These are phyloP conservation scores for Drosophila navojoa DNA, from an alignment of 1,140 invertebrate genomes.

Conservation along the genomic window DNA sequence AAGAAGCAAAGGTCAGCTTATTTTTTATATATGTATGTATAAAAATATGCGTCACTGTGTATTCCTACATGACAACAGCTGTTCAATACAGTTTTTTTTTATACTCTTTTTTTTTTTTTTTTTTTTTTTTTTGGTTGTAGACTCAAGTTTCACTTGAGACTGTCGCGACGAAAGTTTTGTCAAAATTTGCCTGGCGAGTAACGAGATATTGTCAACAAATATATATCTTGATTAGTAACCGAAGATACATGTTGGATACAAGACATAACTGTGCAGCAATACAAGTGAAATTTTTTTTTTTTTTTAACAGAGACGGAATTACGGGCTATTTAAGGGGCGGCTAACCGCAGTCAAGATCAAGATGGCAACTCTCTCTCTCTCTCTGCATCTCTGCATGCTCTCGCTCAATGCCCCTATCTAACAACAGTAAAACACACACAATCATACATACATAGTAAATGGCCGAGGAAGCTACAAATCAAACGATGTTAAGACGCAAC, in stretches of 20 bases:
- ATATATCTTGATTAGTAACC: not conserved
- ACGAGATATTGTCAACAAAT: constrained; percentile 30
- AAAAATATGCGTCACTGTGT: constrained; percentile 19
- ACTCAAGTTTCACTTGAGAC: constrained; percentile 64
- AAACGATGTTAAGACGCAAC: constrained; percentile 29
- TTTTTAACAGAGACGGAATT: constrained; percentile 20
- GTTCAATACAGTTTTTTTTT: constrained; percentile 1
- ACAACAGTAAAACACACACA: no score
- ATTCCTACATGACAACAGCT: constrained; percentile 26
- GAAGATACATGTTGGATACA: constrained; percentile 49
- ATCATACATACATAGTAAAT: not conserved
- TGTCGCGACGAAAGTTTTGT: constrained; percentile 35
- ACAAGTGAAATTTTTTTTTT: constrained; percentile 48
- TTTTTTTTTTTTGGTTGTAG: constrained; percentile 14
- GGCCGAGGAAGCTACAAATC: constrained; percentile 31
- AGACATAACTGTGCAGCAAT: constrained; percentile 25
- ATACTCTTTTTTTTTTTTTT: not conserved
- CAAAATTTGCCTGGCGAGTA: constrained; percentile 45
- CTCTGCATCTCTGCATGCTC: not conserved
- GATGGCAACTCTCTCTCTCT: constrained; percentile 13
- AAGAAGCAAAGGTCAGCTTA: constrained; percentile 22
- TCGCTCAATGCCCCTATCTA: constrained; percentile 1
- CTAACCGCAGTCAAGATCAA: constrained; percentile 45
- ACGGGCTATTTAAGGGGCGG: constrained; percentile 20
- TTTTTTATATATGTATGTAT: not conserved